phyloP scores from a whole-genome alignment of 2,797 vertebrate genomes.

The Acanthornis magna region DNA sequence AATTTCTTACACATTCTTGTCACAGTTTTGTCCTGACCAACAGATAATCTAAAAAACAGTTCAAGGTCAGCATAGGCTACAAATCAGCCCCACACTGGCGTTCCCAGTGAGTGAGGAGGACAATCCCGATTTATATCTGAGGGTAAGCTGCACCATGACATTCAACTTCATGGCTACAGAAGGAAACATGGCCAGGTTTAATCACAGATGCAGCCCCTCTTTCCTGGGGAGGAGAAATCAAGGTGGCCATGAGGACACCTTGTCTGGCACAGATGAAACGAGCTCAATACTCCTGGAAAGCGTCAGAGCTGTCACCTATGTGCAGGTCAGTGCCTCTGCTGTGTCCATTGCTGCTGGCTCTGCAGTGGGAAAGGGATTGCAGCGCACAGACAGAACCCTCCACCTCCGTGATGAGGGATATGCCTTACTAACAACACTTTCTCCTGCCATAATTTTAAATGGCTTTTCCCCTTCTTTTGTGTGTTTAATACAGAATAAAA shows the following conservation, averaged over 20 bases:
- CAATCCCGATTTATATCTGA: neutral
- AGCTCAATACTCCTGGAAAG: neutral
- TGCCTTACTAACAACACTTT: neutral
- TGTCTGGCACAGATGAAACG: neutral
- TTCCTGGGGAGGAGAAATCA: neutral
- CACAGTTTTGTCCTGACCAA: neutral
- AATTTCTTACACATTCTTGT: neutral
- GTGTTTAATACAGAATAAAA: neutral
- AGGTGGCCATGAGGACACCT: neutral
- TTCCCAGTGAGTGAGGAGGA: neutral
- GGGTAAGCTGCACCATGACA: neutral
- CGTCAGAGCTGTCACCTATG: fast-evolving
- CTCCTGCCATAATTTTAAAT: neutral
- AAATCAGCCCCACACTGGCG: neutral
- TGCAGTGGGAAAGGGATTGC: neutral
- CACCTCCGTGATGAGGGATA: neutral
- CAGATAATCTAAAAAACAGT: neutral
- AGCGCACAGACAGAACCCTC: neutral
- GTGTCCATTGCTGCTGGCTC: neutral
- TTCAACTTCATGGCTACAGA: neutral
- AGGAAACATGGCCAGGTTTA: neutral
- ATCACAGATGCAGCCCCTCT: neutral
- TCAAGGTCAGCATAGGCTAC: neutral
- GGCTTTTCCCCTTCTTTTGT: neutral
- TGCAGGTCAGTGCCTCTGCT: neutral